phyloP scores from a whole-genome alignment of 2,797 vertebrate species.

The Hypotaenidia philippensis region DNA sequence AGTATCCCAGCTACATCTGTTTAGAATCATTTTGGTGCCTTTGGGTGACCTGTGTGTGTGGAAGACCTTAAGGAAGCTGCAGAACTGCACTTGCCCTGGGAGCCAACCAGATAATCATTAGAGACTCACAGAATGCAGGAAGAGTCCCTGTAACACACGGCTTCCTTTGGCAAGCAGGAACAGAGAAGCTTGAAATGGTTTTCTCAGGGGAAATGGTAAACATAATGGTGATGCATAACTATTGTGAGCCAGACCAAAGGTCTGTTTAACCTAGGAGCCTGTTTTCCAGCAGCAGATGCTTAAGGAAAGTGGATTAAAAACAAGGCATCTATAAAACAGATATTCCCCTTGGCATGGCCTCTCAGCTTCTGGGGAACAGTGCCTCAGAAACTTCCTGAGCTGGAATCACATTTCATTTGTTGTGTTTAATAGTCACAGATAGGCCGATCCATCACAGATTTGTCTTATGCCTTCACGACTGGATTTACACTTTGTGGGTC shows the following conservation, averaged over 20 bases:
- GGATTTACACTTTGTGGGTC: background rate
- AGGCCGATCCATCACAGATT: background rate
- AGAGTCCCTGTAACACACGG: rapidly evolving
- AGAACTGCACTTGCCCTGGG: background rate
- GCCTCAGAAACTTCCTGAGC: constrained; percentile 29
- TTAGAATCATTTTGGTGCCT: background rate
- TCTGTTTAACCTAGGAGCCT: constrained; percentile 39
- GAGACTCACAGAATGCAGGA: background rate
- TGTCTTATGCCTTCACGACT: background rate
- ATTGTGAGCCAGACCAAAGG: constrained; percentile 7
- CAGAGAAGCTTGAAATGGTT: background rate
- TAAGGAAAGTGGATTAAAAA: constrained; percentile 61
- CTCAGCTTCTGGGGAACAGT: constrained; percentile 16
- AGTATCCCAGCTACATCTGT: background rate
- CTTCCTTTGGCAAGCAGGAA: background rate
- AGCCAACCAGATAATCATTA: background rate
- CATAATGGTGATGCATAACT: background rate
- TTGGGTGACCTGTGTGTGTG: background rate
- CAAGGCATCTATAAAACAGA: constrained; percentile 38
- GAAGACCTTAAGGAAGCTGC: background rate
- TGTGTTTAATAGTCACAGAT: background rate
- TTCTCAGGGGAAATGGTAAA: constrained; percentile 24
- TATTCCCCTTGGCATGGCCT: background rate
- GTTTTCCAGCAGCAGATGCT: constrained; percentile 49
- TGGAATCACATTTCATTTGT: background rate